Evolutionary conservation across 2,888 invertebrate species (phyloP).

Genomic region (Trichogramma evanescens): DNA sequence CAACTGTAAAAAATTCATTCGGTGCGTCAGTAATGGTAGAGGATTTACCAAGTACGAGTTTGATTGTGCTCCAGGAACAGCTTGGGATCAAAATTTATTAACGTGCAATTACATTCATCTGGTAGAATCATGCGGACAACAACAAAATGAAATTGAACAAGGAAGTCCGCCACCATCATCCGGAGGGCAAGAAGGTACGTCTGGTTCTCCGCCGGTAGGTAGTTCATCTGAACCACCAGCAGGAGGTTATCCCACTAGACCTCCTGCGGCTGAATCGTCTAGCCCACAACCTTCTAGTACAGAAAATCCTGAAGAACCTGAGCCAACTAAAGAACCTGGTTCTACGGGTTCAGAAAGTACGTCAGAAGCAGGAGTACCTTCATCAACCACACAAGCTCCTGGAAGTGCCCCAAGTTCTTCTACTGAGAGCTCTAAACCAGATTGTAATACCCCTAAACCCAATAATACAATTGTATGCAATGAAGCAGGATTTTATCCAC

Average conservation of each 20-base stretch:
- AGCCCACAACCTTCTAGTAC: not conserved
- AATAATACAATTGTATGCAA: conserved; percentile 45
- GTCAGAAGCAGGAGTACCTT: not conserved
- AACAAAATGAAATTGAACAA: conserved; percentile 11
- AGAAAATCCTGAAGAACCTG: conserved; percentile 1
- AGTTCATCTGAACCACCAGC: not conserved
- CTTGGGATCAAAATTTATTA: conserved; percentile 64
- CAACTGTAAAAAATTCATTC: conserved; percentile 69
- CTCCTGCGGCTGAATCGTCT: not conserved
- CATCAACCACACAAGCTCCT: not conserved
- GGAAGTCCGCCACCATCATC: not conserved
- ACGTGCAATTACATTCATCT: conserved; percentile 60
- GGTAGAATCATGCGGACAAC: conserved; percentile 31
- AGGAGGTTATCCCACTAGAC: not conserved
- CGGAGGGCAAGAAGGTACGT: not conserved
- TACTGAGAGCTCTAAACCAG: conserved; percentile 19
- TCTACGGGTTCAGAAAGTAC: conserved; percentile 2
- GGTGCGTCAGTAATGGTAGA: conserved; percentile 56
- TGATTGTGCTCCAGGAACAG: conserved; percentile 67
- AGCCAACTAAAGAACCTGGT: conserved; percentile 1
- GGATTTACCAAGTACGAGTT: conserved; percentile 63
- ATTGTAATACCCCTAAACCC: conserved; percentile 29
- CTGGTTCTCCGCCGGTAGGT: not conserved
- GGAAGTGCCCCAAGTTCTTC: conserved; percentile 11
- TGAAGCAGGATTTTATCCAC: conserved; percentile 58